A percentile compares a stretch with the other conserved stretches of the same genome.
Conservation (phyloP, 2,113 vertebrate genomes). For the Mastomys natalensis region DNA sequence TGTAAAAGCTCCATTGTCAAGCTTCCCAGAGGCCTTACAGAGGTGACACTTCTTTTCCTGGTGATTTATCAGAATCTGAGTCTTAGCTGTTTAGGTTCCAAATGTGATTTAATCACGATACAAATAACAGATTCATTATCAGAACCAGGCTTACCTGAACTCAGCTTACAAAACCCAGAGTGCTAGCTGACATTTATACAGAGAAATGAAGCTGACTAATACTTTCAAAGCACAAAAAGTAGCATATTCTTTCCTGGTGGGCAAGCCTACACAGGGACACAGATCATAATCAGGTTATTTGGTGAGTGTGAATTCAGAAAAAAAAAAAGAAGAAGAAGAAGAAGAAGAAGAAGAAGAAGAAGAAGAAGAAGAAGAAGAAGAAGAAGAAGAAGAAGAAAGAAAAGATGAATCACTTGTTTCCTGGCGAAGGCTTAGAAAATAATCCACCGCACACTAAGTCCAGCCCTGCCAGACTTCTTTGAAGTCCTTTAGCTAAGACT, state of each 20-base stretch:
- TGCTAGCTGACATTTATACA: conserved; percentile 18
- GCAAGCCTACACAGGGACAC: conserved; percentile 1
- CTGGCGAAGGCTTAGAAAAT: neutral
- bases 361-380: too few species aligned
- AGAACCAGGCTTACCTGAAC: neutral
- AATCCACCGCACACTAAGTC: neutral
- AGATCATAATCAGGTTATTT: conserved; percentile 45
- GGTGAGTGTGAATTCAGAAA: conserved; percentile 20
- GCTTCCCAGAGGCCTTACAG: neutral
- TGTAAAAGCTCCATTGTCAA: neutral
- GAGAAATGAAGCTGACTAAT: conserved; percentile 26
- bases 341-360: too few species aligned
- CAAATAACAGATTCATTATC: conserved; percentile 43
- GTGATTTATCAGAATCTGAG: conserved; percentile 14
- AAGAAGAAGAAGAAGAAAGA: neutral
- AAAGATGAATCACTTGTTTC: conserved; percentile 18
- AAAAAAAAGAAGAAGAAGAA: neutral
- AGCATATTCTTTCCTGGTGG: neutral
- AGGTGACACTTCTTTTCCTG: conserved; percentile 50
- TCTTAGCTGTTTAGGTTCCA: conserved; percentile 50
- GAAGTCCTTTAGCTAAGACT: neutral
- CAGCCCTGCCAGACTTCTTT: neutral
- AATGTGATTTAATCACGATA: conserved; percentile 19
- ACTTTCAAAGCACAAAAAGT: neutral
- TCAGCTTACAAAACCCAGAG: conserved; percentile 31